Conservation (phyloP, 2,113 vertebrate species). For the Choloepus hoffmanni region DNA sequence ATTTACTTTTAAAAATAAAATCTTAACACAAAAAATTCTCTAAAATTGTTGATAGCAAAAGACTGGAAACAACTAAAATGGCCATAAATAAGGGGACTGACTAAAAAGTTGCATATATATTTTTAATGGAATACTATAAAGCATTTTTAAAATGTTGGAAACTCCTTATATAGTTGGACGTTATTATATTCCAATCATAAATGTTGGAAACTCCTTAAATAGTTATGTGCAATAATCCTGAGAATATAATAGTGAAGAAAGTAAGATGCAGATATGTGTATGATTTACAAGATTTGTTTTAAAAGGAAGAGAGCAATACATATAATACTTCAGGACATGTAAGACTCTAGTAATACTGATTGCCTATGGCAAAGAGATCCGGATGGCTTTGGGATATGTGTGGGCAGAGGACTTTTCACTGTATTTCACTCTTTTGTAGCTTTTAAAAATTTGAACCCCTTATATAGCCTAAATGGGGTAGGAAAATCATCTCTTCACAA, state of each 20-base stretch:
- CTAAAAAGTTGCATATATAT: background rate
- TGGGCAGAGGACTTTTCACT: background rate
- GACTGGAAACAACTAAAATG: conserved; percentile 15
- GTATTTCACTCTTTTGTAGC: background rate
- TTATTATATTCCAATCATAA: no score
- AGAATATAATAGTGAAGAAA: background rate
- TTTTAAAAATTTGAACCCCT: background rate
- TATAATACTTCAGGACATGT: background rate
- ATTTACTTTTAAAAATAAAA: conserved; percentile 57
- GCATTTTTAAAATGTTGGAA: background rate
- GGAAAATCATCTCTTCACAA: conserved; percentile 31
- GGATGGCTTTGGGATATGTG: background rate
- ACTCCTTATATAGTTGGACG: background rate
- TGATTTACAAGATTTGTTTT: background rate
- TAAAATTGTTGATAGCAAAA: conserved; percentile 47
- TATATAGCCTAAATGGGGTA: background rate
- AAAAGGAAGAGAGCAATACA: background rate
- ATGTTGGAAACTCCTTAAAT: background rate
- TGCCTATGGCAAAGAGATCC: background rate
- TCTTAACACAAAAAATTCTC: background rate
- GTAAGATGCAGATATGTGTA: background rate
- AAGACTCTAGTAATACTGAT: background rate
- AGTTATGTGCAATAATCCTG: background rate
- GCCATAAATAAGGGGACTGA: background rate
- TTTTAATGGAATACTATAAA: background rate